These are phyloP conservation scores for Drosophila pseudoobscura DNA, from an alignment of 1,140 invertebrate species.

Conservation along the genomic window DNA sequence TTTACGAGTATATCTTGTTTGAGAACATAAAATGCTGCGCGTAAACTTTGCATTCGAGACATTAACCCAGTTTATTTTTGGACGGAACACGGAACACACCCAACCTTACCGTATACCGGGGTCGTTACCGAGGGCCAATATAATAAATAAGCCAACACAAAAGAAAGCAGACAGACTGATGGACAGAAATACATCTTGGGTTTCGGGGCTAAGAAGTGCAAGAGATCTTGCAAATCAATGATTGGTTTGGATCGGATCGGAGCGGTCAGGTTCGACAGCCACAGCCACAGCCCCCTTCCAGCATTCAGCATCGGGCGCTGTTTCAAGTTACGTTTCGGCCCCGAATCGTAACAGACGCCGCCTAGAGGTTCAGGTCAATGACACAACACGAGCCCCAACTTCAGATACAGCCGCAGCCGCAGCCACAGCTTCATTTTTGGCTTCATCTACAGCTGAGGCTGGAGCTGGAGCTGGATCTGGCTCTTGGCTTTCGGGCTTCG, in stretches of 20 bases:
- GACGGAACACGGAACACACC: slow-evolving; percentile 51
- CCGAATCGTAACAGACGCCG: slow-evolving; percentile 47
- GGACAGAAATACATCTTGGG: slow-evolving; percentile 56
- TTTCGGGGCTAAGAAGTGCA: slow-evolving; percentile 27
- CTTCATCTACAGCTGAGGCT: slow-evolving; percentile 21
- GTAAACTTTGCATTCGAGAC: slow-evolving; percentile 54
- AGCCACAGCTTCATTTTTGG: slow-evolving; percentile 9
- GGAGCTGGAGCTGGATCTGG: slow-evolving; percentile 8
- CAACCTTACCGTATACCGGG: slow-evolving; percentile 20
- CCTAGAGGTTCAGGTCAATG: slow-evolving; percentile 55
- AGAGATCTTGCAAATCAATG: slow-evolving; percentile 62
- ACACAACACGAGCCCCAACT: slow-evolving; percentile 44
- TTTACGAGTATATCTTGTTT: slow-evolving; percentile 46
- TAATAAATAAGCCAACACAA: slow-evolving; percentile 54
- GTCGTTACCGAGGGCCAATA: slow-evolving; percentile 32
- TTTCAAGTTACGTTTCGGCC: slow-evolving; percentile 34
- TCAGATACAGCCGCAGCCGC: slow-evolving; percentile 25
- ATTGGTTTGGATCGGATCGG: too few relatives aligned
- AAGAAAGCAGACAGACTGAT: slow-evolving; percentile 51
- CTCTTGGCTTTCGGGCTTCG: slow-evolving; percentile 1
- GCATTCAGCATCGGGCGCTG: not conserved
- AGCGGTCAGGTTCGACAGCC: slow-evolving; percentile 19
- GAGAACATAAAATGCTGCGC: slow-evolving; percentile 50
- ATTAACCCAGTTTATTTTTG: slow-evolving; percentile 76
- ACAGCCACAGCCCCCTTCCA: not conserved